phyloP scores from a whole-genome alignment of 2,113 vertebrate genomes.

The Elaphurus davidianus region DNA sequence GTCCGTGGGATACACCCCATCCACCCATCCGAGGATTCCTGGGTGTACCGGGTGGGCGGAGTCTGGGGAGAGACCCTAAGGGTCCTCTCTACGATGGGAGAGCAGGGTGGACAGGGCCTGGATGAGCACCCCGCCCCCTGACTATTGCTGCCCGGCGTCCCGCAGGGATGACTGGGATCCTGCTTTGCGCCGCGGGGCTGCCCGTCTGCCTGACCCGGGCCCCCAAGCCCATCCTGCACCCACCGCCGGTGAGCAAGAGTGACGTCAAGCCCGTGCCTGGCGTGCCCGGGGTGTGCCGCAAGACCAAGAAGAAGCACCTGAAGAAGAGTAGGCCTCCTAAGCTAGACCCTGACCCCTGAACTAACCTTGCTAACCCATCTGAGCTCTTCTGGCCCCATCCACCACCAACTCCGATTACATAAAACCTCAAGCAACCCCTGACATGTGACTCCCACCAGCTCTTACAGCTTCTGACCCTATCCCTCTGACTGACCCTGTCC shows the following conservation, averaged over 20 bases:
- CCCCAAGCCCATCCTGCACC: constrained; percentile 95
- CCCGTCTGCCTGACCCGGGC: constrained; percentile 96
- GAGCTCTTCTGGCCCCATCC: background rate
- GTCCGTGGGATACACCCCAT: background rate
- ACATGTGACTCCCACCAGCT: background rate
- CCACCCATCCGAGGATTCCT: background rate
- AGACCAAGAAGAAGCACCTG: constrained; percentile 97
- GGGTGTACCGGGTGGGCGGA: background rate
- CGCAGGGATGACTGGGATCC: constrained; percentile 96
- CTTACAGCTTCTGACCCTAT: background rate
- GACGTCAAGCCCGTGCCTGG: constrained; percentile 96
- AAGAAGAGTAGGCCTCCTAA: constrained; percentile 86
- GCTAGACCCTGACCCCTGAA: background rate
- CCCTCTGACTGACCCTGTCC: background rate
- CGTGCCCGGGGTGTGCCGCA: constrained; percentile 93
- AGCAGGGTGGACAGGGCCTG: background rate
- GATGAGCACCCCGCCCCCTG: background rate
- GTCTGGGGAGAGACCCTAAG: background rate
- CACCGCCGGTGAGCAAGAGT: constrained; percentile 94
- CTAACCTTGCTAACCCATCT: background rate
- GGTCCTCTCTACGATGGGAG: fast-evolving
- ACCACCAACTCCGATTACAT: background rate
- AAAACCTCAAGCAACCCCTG: background rate
- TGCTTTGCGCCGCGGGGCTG: constrained; percentile 95
- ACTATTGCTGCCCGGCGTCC: fast-evolving